phyloP scores from a whole-genome alignment of 2,888 invertebrate genomes.

The Orthonevra nobilis region DNA sequence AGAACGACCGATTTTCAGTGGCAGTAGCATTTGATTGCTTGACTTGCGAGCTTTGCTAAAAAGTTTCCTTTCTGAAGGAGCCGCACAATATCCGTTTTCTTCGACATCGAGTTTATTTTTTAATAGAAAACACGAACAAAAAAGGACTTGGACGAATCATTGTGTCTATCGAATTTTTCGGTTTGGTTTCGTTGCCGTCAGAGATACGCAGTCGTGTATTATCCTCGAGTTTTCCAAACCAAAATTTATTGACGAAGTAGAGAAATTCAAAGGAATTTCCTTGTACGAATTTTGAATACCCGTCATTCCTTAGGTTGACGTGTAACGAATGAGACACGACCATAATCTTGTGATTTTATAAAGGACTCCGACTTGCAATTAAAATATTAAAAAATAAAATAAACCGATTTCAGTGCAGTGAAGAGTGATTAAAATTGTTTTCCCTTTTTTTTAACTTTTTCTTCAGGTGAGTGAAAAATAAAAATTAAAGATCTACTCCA shows the following conservation, averaged over 20 bases:
- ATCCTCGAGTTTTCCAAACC: conserved; percentile 37
- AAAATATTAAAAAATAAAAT: not conserved
- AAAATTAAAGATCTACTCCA: conserved; percentile 30
- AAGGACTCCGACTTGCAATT: conserved; percentile 21
- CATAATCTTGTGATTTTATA: conserved; percentile 32
- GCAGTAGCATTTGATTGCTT: conserved; percentile 66
- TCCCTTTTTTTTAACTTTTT: not conserved
- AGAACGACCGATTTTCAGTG: conserved; percentile 46
- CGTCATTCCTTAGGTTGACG: conserved; percentile 70
- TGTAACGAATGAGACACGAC: conserved; percentile 63
- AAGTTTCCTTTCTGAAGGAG: no score
- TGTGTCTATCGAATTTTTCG: conserved; percentile 63
- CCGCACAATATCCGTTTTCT: conserved; percentile 42
- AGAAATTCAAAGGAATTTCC: conserved; percentile 60
- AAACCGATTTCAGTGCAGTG: conserved; percentile 15
- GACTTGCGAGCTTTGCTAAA: conserved; percentile 66
- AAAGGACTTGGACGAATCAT: conserved; percentile 48
- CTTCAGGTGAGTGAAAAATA: conserved; percentile 63
- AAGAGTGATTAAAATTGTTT: conserved; percentile 11
- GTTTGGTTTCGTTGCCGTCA: conserved; percentile 51
- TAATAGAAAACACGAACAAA: conserved; percentile 16
- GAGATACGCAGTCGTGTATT: conserved; percentile 67
- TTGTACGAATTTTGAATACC: conserved; percentile 57
- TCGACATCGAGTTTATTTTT: no score
- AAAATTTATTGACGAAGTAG: conserved; percentile 43